Base-by-base conservation (phyloP, 2,888 invertebrate genomes). In the Steinernema scapterisci region DNA sequence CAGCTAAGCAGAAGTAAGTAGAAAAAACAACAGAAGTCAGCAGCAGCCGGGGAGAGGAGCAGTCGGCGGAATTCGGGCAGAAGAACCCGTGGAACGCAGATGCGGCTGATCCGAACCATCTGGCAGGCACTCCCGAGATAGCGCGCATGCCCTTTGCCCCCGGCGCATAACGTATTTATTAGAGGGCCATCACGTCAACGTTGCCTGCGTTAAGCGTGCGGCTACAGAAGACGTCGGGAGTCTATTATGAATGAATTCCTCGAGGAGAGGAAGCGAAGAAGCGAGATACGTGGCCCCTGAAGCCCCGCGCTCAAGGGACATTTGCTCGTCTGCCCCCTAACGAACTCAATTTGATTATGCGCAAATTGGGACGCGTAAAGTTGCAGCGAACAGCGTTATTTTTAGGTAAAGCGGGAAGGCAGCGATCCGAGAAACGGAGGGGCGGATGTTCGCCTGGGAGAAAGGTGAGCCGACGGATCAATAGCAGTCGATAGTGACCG, bases 401-500 rank as follows among this genome's bases (percentile, higher is more conserved):
- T 63, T 63, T 63, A 38, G 63, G 27, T 27, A 63, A n/a, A 48
- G 5, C 54, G 25, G 54, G 5, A 5, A 19, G 23, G 23, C 48
- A 27, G 16, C 63, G 27, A 38, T 38, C 13, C 7, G 31, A 16
- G 16, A 25, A 31, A 13, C 63, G 63, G 63, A 63, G 63, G 63
- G 23, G 63, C 38, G 25, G 38, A 38, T 38, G 38, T 38, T 38
- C 38, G 38, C 38, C 9, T 38, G 38, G 38, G 38, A 38, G n/a
- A 38, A 38, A 38, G 38, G 38, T 38, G 38, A 38, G 38, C 38
- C 38, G 38, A 38, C 38, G 16, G 63, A 63, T 63, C 63, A 27
- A 63, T 63, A 63, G 63, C 63, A 27, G 63, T 63, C 63, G 63
- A 63, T 63, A 63, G 63, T 63, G 63, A 63, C 63, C 63, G 63